Conservation (phyloP, 2,888 invertebrate species). For the Aelia acuminata region DNA sequence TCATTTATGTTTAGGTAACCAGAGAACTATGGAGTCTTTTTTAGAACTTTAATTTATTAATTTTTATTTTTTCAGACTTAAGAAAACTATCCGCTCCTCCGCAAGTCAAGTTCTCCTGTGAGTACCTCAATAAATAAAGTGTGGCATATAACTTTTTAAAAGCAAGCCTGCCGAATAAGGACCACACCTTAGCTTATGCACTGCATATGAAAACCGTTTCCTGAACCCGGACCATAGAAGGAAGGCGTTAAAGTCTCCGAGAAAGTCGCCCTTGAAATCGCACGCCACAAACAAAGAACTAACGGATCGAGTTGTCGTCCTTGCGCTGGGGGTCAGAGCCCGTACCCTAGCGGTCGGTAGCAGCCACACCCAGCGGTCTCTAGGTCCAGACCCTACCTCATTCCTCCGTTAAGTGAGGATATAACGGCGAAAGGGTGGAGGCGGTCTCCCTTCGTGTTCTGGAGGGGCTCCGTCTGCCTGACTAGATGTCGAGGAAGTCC, state of each 20-base stretch:
- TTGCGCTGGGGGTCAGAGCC: conserved; percentile 10
- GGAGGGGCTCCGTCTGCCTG: too few relatives aligned
- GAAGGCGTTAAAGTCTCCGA: conserved; percentile 27
- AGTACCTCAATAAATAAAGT: too few relatives aligned
- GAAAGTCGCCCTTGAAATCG: conserved; percentile 22
- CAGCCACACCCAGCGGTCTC: conserved; percentile 43
- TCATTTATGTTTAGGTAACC: too few relatives aligned
- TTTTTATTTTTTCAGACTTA: too few relatives aligned
- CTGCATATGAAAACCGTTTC: neutral
- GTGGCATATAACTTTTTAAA: too few relatives aligned
- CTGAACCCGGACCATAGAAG: neutral
- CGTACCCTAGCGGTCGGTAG: conserved; percentile 29
- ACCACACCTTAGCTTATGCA: neutral
- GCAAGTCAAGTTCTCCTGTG: too few relatives aligned
- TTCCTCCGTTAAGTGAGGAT: neutral
- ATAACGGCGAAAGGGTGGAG: neutral
- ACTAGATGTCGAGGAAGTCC: neutral
- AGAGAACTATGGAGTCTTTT: too few relatives aligned
- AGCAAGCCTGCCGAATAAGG: neutral
- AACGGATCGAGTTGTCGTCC: neutral
- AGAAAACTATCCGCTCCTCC: too few relatives aligned
- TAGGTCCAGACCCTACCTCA: neutral
- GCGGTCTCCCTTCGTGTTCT: neutral
- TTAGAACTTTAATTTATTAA: too few relatives aligned
- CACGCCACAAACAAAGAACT: neutral